Base-by-base conservation (phyloP, 2,797 vertebrate genomes). In the Gephyroberyx darwinii region DNA sequence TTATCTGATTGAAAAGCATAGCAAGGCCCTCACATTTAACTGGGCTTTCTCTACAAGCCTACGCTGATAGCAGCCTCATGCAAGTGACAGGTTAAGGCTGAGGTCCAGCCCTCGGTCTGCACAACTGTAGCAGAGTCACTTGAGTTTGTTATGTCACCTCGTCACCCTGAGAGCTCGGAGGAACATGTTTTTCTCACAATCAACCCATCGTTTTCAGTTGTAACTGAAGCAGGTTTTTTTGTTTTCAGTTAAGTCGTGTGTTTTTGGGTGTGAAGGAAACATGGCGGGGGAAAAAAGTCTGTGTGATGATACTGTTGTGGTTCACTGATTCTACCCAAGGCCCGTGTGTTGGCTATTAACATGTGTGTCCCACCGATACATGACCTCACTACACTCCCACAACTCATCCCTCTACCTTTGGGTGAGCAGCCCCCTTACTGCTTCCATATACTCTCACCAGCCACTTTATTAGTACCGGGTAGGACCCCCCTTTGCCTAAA, bases 1-100 rank as follows among this genome's bases (percentile, higher is more conserved):
- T 90, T 89, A 92, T 93, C 92, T 89, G 91, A 92, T 89, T 82
- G 76, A 82, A 84, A 26, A 76, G 75, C 64, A 58, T 71, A 73
- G 77, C 71, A 75, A 88, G 83, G 86, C 75, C 78, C 71, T 41
- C 26, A 55, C 81, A 63, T 87, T 86, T 66, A 86, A 89, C 84
- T 74, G 73, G 69, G 53, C 63, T 88, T 77, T 81, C 74, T 81
- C 67, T 39, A 72, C 81, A 80, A 77, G 64, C 1, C 26, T 26
- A 26, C 26, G 26, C 26, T 26, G 26, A 26, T 26, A 26, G 26
- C 26, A 26, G 26, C 26, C 26, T 26, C 26, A 26, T 26, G 26
- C 26, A 26, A 26, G 26, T 26, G 26, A 26, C 68, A 26, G 50
- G 56, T 75, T 74, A 68, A 84, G 64, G 65, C 56, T 26, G 54